Conservation (phyloP, 2,113 vertebrate genomes). For the Lepidothrix coronata region DNA sequence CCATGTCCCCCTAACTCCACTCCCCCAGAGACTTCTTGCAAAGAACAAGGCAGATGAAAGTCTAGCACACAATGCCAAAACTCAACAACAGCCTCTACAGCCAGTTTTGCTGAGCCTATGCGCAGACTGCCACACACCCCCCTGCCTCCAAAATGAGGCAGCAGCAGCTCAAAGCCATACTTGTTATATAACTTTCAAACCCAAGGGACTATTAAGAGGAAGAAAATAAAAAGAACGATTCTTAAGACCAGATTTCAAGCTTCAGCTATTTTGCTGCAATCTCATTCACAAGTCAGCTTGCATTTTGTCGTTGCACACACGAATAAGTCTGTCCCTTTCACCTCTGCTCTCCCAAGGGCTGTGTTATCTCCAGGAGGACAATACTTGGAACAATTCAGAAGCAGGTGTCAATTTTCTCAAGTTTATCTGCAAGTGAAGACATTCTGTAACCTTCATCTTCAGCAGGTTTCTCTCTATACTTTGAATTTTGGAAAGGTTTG, state of each 20-base stretch:
- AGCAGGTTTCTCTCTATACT: not conserved
- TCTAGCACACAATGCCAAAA: not conserved
- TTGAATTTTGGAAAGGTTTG: not conserved
- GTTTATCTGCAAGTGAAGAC: conserved; percentile 31
- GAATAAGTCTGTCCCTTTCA: not conserved
- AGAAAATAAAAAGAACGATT: not conserved
- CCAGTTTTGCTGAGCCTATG: not conserved
- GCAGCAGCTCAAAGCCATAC: not conserved
- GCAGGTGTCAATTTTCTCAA: not conserved
- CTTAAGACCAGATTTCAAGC: conserved; percentile 11
- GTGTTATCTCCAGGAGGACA: not conserved
- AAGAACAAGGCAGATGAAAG: not conserved
- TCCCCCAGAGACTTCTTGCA: not conserved
- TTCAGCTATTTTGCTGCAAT: conserved; percentile 13
- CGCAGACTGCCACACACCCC: not conserved
- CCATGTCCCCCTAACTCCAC: not conserved
- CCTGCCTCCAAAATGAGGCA: not conserved
- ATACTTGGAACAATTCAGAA: conserved; percentile 10
- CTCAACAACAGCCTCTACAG: not conserved
- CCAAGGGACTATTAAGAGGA: not conserved
- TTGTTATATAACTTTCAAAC: not conserved
- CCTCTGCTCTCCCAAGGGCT: not conserved
- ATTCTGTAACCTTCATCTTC: not conserved
- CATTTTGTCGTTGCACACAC: not conserved
- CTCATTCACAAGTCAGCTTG: not conserved